These are phyloP conservation scores for Chaenocephalus aceratus DNA, from an alignment of 2,113 vertebrate genomes.

Conservation along the genomic window DNA sequence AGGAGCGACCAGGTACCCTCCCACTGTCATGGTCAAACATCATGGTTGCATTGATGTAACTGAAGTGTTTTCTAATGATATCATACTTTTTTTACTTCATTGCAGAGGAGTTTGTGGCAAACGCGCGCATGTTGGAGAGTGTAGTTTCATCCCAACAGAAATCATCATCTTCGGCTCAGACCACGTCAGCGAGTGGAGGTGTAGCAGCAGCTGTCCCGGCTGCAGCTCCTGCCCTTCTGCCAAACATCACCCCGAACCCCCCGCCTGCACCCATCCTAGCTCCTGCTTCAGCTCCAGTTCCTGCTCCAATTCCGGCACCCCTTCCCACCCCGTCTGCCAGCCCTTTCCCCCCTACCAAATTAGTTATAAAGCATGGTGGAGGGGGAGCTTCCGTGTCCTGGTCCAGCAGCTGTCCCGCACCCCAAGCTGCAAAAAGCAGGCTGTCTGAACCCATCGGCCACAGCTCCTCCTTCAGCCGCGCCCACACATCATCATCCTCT, in stretches of 20 bases:
- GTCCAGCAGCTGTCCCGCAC: slow-evolving; percentile 86
- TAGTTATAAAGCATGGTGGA: slow-evolving; percentile 93
- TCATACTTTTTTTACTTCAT: slow-evolving; percentile 30
- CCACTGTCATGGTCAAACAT: neutral
- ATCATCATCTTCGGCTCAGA: slow-evolving; percentile 44
- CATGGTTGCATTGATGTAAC: neutral
- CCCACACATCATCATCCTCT: slow-evolving; percentile 48
- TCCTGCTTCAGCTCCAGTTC: slow-evolving; percentile 7
- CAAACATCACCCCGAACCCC: slow-evolving; percentile 22
- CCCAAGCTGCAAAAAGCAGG: slow-evolving; percentile 50
- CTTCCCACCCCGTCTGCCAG: slow-evolving; percentile 29
- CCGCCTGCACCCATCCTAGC: neutral
- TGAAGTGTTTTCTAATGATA: neutral
- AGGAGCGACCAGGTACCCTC: slow-evolving; percentile 90
- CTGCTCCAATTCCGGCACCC: slow-evolving; percentile 34
- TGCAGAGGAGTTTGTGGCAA: slow-evolving; percentile 92
- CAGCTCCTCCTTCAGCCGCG: slow-evolving; percentile 64
- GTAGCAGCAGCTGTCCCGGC: slow-evolving; percentile 16
- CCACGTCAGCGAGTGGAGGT: slow-evolving; percentile 31
- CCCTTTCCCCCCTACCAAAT: slow-evolving; percentile 87
- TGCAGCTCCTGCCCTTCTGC: slow-evolving; percentile 35
- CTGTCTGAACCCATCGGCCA: slow-evolving; percentile 47
- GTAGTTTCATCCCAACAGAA: slow-evolving; percentile 63
- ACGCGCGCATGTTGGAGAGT: slow-evolving; percentile 85
- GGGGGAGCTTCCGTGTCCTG: slow-evolving; percentile 90